Evolutionary conservation across 2,888 invertebrate genomes (phyloP).

Genomic region (Mechanitis messenoides): DNA sequence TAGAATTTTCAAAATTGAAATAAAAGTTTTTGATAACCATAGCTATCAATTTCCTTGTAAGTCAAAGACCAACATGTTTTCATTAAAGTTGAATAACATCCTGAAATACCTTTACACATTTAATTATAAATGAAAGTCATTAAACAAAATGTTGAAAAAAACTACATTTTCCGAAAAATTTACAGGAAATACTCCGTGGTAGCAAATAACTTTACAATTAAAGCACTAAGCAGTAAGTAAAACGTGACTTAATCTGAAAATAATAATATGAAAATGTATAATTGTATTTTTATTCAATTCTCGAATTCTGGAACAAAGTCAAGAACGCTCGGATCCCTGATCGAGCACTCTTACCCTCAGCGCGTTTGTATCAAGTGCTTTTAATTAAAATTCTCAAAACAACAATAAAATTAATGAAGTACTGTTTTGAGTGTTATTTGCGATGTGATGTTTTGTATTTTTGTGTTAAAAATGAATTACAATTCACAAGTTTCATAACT

Average conservation of each 20-base stretch:
- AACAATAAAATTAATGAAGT: slow-evolving; percentile 6
- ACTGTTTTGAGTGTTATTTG: not conserved
- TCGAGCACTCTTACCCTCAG: slow-evolving; percentile 17
- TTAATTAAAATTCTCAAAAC: slow-evolving; percentile 14
- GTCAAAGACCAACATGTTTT: too few relatives aligned
- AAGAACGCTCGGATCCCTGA: slow-evolving; percentile 26
- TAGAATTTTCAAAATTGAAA: too few relatives aligned
- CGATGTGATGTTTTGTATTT: too few relatives aligned
- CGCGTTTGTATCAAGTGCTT: slow-evolving; percentile 17
- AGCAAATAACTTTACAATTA: slow-evolving; percentile 7
- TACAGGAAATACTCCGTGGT: not conserved
- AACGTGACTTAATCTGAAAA: slow-evolving; percentile 8
- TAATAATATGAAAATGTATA: slow-evolving; percentile 15
- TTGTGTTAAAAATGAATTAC: too few relatives aligned
- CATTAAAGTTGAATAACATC: too few relatives aligned
- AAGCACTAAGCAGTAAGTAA: not conserved
- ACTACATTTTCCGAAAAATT: too few relatives aligned
- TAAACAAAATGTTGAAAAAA: too few relatives aligned
- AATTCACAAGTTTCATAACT: too few relatives aligned
- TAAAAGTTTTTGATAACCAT: too few relatives aligned
- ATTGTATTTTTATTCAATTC: slow-evolving; percentile 23
- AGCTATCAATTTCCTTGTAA: too few relatives aligned
- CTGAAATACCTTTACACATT: too few relatives aligned
- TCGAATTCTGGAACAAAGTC: slow-evolving; percentile 27
- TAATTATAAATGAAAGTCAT: too few relatives aligned